Conservation (phyloP, 53 echinoderm and acorn worm genomes). For the Holothuria scabra region DNA sequence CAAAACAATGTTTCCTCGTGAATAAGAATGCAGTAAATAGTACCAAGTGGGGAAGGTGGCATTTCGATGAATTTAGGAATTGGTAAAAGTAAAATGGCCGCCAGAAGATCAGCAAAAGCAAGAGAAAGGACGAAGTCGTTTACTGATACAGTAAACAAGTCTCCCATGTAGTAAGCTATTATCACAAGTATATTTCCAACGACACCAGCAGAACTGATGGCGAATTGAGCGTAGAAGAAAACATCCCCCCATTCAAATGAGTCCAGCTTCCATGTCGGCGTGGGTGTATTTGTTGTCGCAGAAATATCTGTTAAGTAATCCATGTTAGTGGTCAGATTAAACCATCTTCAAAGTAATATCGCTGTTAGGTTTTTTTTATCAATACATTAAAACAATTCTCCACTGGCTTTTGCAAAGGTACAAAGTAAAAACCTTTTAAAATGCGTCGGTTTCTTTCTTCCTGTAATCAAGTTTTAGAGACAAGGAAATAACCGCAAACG, state of each 20-base stretch:
- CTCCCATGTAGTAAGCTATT: constrained; percentile 23
- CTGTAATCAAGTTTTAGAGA: too few relatives aligned
- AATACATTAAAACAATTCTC: too few relatives aligned
- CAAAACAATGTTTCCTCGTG: constrained; percentile 3
- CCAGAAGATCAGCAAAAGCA: constrained; percentile 5
- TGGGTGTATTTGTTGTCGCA: too few relatives aligned
- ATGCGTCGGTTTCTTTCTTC: too few relatives aligned
- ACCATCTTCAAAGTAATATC: too few relatives aligned
- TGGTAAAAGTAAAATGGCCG: constrained; percentile 20
- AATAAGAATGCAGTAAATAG: constrained; percentile 22
- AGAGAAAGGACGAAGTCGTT: constrained; percentile 35
- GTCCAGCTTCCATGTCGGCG: too few relatives aligned
- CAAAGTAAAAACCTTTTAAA: too few relatives aligned
- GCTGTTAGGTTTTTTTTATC: too few relatives aligned
- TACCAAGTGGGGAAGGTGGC: neutral
- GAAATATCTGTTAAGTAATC: too few relatives aligned
- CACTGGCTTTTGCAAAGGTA: too few relatives aligned
- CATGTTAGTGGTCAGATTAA: too few relatives aligned
- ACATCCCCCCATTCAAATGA: neutral
- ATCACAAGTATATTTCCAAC: constrained; percentile 39
- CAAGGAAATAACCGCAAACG: too few relatives aligned
- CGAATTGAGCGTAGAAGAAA: constrained; percentile 5
- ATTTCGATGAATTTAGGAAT: neutral
- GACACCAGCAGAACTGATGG: neutral
- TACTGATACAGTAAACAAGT: constrained; percentile 21